Evolutionary conservation across 2,797 vertebrate species (phyloP).

Genomic region (Peromyscus attwateri): DNA sequence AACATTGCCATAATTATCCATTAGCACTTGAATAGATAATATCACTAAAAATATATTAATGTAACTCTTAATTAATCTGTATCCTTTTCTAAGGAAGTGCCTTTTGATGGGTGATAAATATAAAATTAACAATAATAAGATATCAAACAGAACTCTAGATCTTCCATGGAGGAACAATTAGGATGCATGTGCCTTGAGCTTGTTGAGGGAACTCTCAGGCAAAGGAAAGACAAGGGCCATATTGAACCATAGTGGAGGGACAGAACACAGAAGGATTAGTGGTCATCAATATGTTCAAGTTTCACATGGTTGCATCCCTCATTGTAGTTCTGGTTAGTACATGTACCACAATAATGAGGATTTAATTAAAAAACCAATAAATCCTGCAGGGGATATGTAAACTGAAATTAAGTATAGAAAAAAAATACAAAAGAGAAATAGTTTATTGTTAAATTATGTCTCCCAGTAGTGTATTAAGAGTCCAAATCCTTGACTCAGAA

Average conservation of each 20-base stretch:
- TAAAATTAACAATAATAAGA: neutral
- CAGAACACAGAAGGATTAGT: neutral
- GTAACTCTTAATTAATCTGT: slow-evolving; percentile 14
- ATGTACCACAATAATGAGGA: neutral
- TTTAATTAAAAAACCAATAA: slow-evolving; percentile 5
- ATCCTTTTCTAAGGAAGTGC: neutral
- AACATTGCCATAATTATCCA: slow-evolving; percentile 28
- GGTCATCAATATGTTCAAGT: neutral
- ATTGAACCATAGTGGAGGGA: neutral
- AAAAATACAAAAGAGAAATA: neutral
- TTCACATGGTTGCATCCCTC: neutral
- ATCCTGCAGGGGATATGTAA: neutral
- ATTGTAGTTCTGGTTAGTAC: neutral
- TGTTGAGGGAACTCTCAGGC: neutral
- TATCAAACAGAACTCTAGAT: neutral
- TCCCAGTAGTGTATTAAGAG: neutral
- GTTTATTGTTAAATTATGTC: neutral
- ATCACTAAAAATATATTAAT: slow-evolving; percentile 2
- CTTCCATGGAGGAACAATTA: neutral
- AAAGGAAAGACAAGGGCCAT: neutral
- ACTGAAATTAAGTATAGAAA: neutral
- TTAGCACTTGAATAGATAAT: slow-evolving; percentile 53
- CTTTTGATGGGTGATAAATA: neutral
- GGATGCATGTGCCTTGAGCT: neutral
- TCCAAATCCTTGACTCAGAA: neutral